phyloP scores from a whole-genome alignment of 1,140 invertebrate genomes.

The Drosophila pectinifera region DNA sequence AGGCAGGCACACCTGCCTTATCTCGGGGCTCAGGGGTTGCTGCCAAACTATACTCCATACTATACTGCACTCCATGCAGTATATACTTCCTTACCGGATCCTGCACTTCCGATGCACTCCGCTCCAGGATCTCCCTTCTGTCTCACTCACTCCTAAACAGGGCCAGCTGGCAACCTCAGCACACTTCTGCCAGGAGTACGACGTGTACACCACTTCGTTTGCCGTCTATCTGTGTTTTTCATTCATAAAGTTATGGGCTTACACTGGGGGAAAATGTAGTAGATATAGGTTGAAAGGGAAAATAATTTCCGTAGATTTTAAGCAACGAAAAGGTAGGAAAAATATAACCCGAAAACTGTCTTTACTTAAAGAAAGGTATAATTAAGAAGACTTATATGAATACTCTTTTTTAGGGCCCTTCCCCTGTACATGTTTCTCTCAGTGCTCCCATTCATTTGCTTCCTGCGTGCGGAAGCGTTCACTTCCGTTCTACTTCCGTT shows the following conservation, averaged over 20 bases:
- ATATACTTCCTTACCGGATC: slow-evolving; percentile 30
- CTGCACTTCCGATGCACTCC: slow-evolving; percentile 46
- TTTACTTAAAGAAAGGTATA: not conserved
- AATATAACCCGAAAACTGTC: not conserved
- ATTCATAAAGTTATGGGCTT: slow-evolving; percentile 22
- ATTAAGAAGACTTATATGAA: not conserved
- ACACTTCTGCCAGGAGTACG: slow-evolving; percentile 43
- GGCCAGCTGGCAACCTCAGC: slow-evolving; percentile 36
- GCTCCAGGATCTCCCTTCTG: not conserved
- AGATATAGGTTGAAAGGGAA: not conserved
- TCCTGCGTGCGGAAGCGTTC: slow-evolving; percentile 77
- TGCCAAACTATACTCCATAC: not conserved
- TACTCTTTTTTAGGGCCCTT: not conserved
- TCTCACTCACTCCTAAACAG: not conserved
- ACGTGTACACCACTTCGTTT: slow-evolving; percentile 1
- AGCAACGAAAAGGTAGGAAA: not conserved
- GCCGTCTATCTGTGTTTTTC: slow-evolving; percentile 17
- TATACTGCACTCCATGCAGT: not conserved
- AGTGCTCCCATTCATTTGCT: slow-evolving; percentile 41
- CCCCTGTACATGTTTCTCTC: not conserved
- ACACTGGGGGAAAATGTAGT: slow-evolving; percentile 2
- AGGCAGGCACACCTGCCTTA: slow-evolving; percentile 41
- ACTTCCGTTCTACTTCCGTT: slow-evolving; percentile 74
- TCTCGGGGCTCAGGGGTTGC: slow-evolving; percentile 39
- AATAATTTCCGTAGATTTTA: not conserved